Evolutionary conservation across 37 sponge, comb jelly and placozoan species (phyloP).

Genomic region (Diacarnus erythraeanus): DNA sequence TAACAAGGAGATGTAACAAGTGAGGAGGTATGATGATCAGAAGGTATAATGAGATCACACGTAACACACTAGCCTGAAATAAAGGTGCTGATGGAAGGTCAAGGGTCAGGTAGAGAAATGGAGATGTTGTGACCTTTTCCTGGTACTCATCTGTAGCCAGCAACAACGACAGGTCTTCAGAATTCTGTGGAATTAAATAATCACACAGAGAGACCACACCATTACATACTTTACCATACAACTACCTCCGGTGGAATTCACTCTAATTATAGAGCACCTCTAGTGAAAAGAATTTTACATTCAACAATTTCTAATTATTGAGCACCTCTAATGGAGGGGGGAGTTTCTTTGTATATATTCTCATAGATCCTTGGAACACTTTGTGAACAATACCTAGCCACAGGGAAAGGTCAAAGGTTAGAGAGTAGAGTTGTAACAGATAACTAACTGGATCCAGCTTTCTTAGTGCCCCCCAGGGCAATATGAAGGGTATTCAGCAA

Average conservation of each 20-base stretch:
- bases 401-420: no score
- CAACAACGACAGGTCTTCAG: constrained; percentile 32
- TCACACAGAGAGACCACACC: not conserved
- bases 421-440: not conserved
- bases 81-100: constrained; percentile 95
- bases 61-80: constrained; percentile 61
- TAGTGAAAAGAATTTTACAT: no score
- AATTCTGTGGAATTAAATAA: constrained; percentile 17
- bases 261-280: no score
- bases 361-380: constrained; percentile 81
- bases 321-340: constrained; percentile 61
- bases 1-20: not conserved
- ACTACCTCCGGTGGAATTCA: no score
- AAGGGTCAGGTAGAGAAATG: constrained; percentile 92
- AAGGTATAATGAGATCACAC: not conserved
- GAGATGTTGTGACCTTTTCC: constrained; percentile 56
- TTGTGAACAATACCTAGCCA: constrained; percentile 52
- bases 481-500: constrained; percentile 88
- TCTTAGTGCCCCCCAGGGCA: constrained; percentile 75
- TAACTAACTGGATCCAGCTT: constrained; percentile 2
- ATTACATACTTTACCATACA: not conserved
- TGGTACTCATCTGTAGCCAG: constrained; percentile 77
- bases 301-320: not conserved
- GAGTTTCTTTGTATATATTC: constrained; percentile 67
- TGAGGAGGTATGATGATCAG: no score